A percentile compares a stretch with the other conserved stretches of the same genome.
Evolutionary conservation across 2,797 vertebrate genomes (phyloP).

Genomic region (Anguilla megastoma): DNA sequence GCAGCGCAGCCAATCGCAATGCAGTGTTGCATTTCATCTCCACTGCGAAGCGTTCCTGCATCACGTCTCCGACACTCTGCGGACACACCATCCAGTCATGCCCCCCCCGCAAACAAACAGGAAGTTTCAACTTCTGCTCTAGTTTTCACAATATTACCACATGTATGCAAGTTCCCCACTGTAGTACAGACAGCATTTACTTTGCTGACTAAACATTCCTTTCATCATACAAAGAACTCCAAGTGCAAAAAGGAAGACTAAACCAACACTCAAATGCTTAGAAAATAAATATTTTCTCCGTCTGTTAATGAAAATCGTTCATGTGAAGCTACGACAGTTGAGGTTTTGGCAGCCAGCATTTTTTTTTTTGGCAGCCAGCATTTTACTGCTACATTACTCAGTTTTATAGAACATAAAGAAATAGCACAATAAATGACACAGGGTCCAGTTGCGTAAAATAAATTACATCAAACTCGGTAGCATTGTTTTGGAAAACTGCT

Average conservation of each 20-base stretch:
- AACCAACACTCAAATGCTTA: neutral
- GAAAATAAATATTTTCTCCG: neutral
- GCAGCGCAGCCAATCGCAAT: constrained; percentile 86
- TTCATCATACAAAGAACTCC: neutral
- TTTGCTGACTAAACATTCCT: neutral
- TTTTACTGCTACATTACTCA: neutral
- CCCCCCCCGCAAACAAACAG: constrained; percentile 31
- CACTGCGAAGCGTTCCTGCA: constrained; percentile 92
- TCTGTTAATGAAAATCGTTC: neutral
- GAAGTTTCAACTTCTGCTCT: neutral
- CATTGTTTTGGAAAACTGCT: too few relatives aligned
- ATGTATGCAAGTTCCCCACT: neutral
- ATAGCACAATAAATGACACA: neutral
- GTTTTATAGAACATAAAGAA: neutral
- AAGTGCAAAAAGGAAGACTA: neutral
- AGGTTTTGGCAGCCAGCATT: neutral
- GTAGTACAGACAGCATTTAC: neutral
- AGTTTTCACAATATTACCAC: neutral
- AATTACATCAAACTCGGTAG: too few relatives aligned
- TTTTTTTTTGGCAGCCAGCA: neutral
- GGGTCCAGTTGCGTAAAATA: too few relatives aligned
- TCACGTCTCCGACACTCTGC: constrained; percentile 92
- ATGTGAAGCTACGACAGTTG: neutral
- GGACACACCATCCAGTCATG: constrained; percentile 43
- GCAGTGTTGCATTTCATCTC: constrained; percentile 96